Evolutionary conservation across 2,888 invertebrate genomes (phyloP).

Genomic region (Serripes groenlandicus): DNA sequence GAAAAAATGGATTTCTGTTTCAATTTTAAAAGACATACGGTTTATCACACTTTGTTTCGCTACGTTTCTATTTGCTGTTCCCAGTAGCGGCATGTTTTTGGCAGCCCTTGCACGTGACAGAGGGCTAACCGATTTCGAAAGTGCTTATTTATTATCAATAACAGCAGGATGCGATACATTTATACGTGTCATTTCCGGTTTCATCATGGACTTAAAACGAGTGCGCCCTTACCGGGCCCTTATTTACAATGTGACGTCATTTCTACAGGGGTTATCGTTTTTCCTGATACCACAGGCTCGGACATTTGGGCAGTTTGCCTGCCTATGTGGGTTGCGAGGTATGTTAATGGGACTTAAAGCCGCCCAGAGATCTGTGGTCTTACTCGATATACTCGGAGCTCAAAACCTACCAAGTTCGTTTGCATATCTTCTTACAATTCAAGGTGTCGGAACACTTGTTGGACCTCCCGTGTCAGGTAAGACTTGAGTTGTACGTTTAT

Average conservation of each 20-base stretch:
- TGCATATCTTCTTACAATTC: constrained; percentile 37
- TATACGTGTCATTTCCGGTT: constrained; percentile 71
- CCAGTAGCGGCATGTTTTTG: constrained; percentile 72
- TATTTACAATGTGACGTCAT: constrained; percentile 72
- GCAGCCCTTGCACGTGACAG: constrained; percentile 75
- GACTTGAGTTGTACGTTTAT: too few species aligned
- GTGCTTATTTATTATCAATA: constrained; percentile 73
- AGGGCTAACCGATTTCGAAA: constrained; percentile 67
- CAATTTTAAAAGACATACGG: constrained; percentile 68
- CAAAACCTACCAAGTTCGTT: constrained; percentile 57
- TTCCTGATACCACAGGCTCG: constrained; percentile 67
- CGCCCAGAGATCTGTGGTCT: constrained; percentile 52
- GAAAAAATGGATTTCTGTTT: constrained; percentile 49
- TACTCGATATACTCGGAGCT: constrained; percentile 61
- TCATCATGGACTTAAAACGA: constrained; percentile 69
- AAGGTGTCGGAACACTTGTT: constrained; percentile 47
- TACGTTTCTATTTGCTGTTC: constrained; percentile 63
- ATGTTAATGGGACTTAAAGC: constrained; percentile 35
- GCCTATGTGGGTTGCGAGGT: constrained; percentile 55
- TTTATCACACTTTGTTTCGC: constrained; percentile 67
- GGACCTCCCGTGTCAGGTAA: constrained; percentile 60
- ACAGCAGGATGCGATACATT: constrained; percentile 73
- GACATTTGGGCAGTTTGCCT: constrained; percentile 48
- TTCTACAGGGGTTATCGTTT: constrained; percentile 64
- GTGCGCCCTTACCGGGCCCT: constrained; percentile 69